Evolutionary conservation across 2,113 vertebrate species (phyloP), one percentile per base, ranked within the genome.

Genomic region (Pterophyllum scalare): DNA sequence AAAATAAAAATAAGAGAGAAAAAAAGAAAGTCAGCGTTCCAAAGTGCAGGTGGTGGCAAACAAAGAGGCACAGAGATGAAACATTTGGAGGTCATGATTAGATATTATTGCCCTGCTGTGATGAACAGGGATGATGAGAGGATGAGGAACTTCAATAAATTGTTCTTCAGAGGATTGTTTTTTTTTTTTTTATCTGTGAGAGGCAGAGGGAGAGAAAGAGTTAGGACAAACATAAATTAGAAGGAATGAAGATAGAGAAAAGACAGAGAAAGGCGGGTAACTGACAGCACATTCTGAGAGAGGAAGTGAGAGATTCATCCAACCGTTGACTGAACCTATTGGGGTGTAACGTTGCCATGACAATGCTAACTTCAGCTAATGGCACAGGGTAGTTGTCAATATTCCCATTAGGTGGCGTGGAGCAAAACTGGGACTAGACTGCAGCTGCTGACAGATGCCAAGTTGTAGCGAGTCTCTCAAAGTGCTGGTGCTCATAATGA

Each of bases 71-170:
- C 3, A 20, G 3, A 61, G 75, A 81, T 67, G 76, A 89, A 82
- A 62, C 59, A 13, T 65, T 62, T 78, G 49, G 72, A 87, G 87
- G 85, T 89, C 85, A 62, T 22, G 75, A 77, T 72, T 58, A 67
- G 60, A 85, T 74, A 70, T 79, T 33, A 61, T 38, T 22, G 75
- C 80, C 75, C 54, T 31, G 65, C 31, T 57, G 70, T 76, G 82
- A 67, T 28, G 87, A 82, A 77, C 20, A 1, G 12, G 3, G 17
- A 54, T n/a, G 79, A 80, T 7, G 60, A 77, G 22, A 9, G 35
- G 9, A 49, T 22, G 24, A 59, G 61, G 57, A 65, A 82, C 70
- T 75, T 28, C 31, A 26, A 2, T 49, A 60, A 76, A 78, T 62
- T 64, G 52, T 22, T 59, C 54, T 79, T 75, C 40, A 10, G 76